phyloP scores from a whole-genome alignment of 2,797 vertebrate species.

The Lepidocolaptes lacrymiger region DNA sequence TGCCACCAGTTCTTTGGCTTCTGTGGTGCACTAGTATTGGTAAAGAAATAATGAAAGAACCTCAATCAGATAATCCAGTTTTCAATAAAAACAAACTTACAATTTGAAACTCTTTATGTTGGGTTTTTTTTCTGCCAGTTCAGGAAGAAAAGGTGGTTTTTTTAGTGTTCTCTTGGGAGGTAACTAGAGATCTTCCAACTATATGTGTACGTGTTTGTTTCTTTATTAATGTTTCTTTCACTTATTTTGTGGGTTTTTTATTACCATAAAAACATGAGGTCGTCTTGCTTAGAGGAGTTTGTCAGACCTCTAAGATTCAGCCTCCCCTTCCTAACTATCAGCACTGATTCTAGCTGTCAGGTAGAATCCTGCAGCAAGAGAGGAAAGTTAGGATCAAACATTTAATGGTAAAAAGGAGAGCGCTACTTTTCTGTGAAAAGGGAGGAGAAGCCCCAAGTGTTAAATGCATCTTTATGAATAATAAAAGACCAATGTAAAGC shows the following conservation, averaged over 20 bases:
- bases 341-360: slow-evolving; percentile 47
- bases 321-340: slow-evolving; percentile 23
- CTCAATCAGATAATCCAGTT: neutral
- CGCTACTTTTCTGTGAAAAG: slow-evolving; percentile 40
- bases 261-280: slow-evolving; percentile 21
- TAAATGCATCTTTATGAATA: slow-evolving; percentile 68
- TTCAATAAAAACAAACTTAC: slow-evolving; percentile 11
- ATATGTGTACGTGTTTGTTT: slow-evolving; percentile 24
- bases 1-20: neutral
- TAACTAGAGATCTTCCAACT: slow-evolving; percentile 22
- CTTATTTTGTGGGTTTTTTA: neutral
- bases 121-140: neutral
- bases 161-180: slow-evolving; percentile 38
- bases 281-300: slow-evolving; percentile 56
- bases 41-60: neutral
- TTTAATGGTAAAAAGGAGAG: slow-evolving; percentile 33
- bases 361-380: slow-evolving; percentile 62
- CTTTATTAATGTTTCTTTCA: neutral
- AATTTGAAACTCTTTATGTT: neutral
- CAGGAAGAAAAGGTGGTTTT: neutral
- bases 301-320: slow-evolving; percentile 41
- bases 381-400: slow-evolving; percentile 59
- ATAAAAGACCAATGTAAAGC: slow-evolving; percentile 56
- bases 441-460: slow-evolving; percentile 62
- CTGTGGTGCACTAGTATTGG: neutral